Evolutionary conservation across 1,140 invertebrate genomes (phyloP).

Genomic region (Atta texana): DNA sequence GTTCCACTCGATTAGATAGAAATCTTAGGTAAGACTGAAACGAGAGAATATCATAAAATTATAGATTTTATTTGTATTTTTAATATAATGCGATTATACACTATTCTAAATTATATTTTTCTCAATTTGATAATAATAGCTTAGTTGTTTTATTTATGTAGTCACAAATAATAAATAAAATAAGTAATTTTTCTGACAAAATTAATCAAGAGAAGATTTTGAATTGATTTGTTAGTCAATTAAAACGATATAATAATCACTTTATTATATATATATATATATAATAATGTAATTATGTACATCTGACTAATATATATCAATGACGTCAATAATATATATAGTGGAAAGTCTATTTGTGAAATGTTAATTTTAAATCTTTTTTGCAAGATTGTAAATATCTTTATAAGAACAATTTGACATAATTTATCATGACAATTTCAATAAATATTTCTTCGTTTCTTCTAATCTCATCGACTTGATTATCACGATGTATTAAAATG

Average conservation of each 20-base stretch:
- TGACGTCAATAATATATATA: conserved; percentile 56
- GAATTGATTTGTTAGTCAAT: not conserved
- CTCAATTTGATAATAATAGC: not conserved
- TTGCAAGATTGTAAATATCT: conserved; percentile 13
- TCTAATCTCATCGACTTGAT: not conserved
- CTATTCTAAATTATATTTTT: not conserved
- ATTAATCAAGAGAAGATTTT: not conserved
- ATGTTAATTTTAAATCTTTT: conserved; percentile 43
- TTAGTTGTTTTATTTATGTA: not conserved
- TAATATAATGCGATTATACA: not conserved
- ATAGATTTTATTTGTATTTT: conserved; percentile 10
- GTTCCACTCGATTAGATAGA: conserved; percentile 55
- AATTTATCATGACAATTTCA: not conserved
- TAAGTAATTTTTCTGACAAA: not conserved
- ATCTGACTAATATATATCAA: not conserved
- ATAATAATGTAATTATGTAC: not conserved
- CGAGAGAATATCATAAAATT: conserved; percentile 16
- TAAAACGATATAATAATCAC: conserved; percentile 18
- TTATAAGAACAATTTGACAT: not conserved
- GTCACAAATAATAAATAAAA: not conserved
- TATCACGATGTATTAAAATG: conserved; percentile 24
- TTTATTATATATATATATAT: not conserved
- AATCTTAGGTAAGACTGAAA: conserved; percentile 32
- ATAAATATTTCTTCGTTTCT: not conserved
- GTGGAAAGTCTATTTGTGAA: conserved; percentile 22